A percentile compares a stretch with the other conserved stretches of the same genome.
Conservation (phyloP, 23 tunicate genomes). For the Phallusia fumigata region DNA sequence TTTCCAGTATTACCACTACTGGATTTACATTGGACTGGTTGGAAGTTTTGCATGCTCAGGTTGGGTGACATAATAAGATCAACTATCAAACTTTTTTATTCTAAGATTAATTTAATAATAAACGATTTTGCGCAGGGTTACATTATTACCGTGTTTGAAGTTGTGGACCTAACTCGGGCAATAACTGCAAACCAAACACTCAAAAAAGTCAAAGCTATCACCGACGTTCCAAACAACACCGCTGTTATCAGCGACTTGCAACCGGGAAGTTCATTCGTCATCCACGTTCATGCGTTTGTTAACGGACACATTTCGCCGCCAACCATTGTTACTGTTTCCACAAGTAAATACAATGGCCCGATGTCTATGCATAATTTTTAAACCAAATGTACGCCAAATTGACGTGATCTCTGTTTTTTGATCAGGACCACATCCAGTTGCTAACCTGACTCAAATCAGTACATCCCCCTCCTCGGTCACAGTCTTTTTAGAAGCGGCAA, state of each 20-base stretch:
- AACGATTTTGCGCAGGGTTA: conserved; percentile 11
- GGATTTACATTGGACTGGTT: conserved; percentile 28
- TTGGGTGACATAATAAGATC: too few relatives aligned
- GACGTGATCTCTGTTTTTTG: neutral
- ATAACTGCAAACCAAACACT: neutral
- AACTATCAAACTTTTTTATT: too few relatives aligned
- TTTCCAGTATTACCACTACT: neutral
- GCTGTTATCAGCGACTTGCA: conserved; percentile 4
- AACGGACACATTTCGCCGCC: conserved; percentile 19
- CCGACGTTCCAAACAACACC: neutral
- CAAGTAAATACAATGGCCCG: too few relatives aligned
- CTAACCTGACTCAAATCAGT: neutral
- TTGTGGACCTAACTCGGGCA: neutral
- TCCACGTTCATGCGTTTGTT: conserved; percentile 28
- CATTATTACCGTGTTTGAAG: conserved; percentile 9
- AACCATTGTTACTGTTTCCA: neutral
- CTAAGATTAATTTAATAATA: neutral
- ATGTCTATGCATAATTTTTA: too few relatives aligned
- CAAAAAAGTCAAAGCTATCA: neutral
- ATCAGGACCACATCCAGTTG: neutral
- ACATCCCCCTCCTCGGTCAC: neutral
- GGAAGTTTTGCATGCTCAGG: conserved; percentile 28
- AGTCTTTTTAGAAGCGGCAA: neutral
- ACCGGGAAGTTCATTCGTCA: conserved; percentile 11
- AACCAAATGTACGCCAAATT: neutral